Percentiles rank a stretch among this genome's conserved stretches.
Conservation (phyloP, 64 coral and sea anemone genomes). For the Montipora sp. region DNA sequence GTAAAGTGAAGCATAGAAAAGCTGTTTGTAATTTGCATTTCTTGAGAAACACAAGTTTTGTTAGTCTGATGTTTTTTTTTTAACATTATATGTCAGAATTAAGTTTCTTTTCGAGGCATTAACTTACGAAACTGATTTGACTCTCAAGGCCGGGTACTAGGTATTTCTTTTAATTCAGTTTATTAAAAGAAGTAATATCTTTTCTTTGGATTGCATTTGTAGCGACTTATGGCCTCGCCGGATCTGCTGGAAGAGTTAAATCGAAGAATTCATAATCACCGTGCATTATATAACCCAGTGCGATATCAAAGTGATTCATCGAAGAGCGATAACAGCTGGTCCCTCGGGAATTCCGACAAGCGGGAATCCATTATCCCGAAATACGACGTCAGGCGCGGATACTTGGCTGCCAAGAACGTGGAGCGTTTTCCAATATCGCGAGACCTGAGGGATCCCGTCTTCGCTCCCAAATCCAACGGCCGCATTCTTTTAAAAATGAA, state of each 20-base stretch:
- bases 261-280: background rate
- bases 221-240: background rate
- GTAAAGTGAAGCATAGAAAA: too few species aligned
- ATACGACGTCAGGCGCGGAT: background rate
- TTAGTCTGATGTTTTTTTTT: too few species aligned
- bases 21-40: too few species aligned
- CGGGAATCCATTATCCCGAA: background rate
- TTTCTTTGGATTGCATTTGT: background rate
- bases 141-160: too few species aligned
- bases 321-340: background rate
- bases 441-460: background rate
- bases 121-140: too few species aligned
- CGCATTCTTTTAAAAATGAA: background rate
- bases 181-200: too few species aligned
- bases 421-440: background rate
- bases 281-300: background rate
- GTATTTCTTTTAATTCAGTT: too few species aligned
- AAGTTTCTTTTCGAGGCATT: too few species aligned
- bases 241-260: background rate
- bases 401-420: background rate
- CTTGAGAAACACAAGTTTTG: too few species aligned
- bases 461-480: background rate
- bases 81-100: too few species aligned
- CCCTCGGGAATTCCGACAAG: background rate
- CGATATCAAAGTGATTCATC: background rate